Percentiles rank a stretch among this genome's conserved stretches.
These are phyloP conservation scores for Ommatoiulus sabulosus DNA, from an alignment of 2,888 invertebrate species.

Conservation along the genomic window DNA sequence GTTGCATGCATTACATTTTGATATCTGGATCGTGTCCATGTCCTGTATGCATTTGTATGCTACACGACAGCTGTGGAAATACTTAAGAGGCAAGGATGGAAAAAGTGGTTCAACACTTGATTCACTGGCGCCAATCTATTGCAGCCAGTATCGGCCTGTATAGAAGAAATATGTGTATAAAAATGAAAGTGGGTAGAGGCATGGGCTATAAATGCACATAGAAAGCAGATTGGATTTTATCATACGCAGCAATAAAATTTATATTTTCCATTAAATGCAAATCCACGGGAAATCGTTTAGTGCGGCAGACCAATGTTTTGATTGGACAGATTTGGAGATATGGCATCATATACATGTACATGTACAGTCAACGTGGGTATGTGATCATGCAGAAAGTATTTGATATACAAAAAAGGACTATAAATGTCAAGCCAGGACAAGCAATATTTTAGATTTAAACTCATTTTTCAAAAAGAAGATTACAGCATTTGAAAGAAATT, in stretches of 20 bases:
- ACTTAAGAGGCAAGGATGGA: background rate
- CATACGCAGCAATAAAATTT: conserved; percentile 25
- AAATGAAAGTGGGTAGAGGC: conserved; percentile 10
- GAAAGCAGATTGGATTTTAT: conserved; percentile 33
- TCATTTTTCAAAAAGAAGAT: too few species aligned
- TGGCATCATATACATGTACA: background rate
- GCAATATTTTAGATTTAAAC: background rate
- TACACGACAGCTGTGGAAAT: conserved; percentile 39
- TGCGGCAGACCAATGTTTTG: conserved; percentile 35
- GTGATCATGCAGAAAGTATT: background rate
- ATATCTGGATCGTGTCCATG: conserved; percentile 41
- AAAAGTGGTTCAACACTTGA: conserved; percentile 31
- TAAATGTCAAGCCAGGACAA: background rate
- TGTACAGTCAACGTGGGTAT: too few species aligned
- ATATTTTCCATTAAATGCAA: conserved; percentile 39
- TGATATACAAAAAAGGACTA: too few species aligned
- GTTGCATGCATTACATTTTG: conserved; percentile 11
- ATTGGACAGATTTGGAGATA: background rate
- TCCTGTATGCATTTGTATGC: conserved; percentile 32
- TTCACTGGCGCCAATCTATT: conserved; percentile 19
- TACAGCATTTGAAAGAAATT: too few species aligned
- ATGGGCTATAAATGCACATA: conserved; percentile 6
- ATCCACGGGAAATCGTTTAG: background rate
- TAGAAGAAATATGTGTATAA: background rate
- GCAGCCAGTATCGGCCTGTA: background rate